phyloP scores from a whole-genome alignment of 2,113 vertebrate species.

The Eudyptes chrysolophus region DNA sequence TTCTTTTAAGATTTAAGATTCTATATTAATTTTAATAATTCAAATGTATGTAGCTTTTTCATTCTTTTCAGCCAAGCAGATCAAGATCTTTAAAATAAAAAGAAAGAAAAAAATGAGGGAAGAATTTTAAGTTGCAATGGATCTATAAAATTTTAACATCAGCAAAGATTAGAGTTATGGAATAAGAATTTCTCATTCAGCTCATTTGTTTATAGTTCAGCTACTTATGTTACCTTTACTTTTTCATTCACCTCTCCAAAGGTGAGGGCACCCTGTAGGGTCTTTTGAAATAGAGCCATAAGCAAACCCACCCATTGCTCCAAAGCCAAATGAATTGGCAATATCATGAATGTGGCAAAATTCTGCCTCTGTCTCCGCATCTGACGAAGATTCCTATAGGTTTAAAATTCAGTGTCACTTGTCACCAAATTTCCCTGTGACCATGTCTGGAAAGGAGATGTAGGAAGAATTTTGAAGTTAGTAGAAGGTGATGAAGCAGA shows the following conservation, averaged over 20 bases:
- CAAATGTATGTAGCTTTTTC: background rate
- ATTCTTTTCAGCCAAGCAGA: background rate
- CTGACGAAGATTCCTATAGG: accelerated
- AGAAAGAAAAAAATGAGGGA: background rate
- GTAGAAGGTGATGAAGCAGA: background rate
- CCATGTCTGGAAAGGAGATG: background rate
- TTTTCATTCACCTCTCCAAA: background rate
- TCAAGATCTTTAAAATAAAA: background rate
- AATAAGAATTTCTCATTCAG: background rate
- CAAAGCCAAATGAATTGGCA: background rate
- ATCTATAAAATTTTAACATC: background rate
- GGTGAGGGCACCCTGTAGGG: background rate
- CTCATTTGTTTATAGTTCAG: background rate
- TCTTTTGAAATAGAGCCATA: background rate
- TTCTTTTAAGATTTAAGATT: background rate
- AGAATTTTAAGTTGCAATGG: background rate
- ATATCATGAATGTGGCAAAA: background rate
- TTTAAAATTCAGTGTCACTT: background rate
- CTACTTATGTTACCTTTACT: background rate
- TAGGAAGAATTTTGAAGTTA: background rate
- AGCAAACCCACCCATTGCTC: background rate
- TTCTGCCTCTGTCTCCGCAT: background rate
- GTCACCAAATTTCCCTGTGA: background rate
- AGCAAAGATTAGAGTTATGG: background rate
- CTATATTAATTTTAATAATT: background rate